Conservation (phyloP, 2,888 invertebrate genomes). For the Volucella zonaria region DNA sequence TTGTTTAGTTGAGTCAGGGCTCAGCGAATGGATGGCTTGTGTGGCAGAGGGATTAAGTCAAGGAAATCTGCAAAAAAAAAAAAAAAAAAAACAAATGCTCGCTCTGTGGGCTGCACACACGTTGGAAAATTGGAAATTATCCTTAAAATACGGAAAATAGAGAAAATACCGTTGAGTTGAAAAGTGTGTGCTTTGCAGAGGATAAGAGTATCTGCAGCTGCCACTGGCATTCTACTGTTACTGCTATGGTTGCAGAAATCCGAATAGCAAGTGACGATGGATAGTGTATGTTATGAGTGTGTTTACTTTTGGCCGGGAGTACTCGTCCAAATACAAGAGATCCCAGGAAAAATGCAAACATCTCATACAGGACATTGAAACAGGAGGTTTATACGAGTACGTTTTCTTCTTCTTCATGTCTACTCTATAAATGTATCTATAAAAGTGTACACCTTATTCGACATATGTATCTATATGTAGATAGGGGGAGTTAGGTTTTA, state of each 20-base stretch:
- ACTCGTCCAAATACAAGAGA: background rate
- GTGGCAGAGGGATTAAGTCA: conserved; percentile 4
- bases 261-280: background rate
- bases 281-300: conserved; percentile 23
- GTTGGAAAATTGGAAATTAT: background rate
- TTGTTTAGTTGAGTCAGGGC: conserved; percentile 29
- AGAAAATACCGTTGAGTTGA: conserved; percentile 9
- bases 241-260: no score
- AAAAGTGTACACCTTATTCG: conserved; percentile 7
- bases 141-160: background rate
- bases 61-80: conserved; percentile 27
- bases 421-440: background rate
- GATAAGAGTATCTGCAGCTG: conserved; percentile 22
- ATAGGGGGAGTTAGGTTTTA: background rate
- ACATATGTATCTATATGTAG: no score
- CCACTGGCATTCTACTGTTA: background rate
- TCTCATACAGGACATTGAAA: background rate
- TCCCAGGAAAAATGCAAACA: conserved; percentile 57
- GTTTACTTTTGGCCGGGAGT: conserved; percentile 46
- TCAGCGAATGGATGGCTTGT: background rate
- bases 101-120: conserved; percentile 7
- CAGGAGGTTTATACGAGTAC: no score
- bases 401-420: background rate
- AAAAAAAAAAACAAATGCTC: background rate
- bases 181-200: conserved; percentile 13